phyloP scores from a whole-genome alignment of 2,888 invertebrate species.

The Tinea semifulvella region DNA sequence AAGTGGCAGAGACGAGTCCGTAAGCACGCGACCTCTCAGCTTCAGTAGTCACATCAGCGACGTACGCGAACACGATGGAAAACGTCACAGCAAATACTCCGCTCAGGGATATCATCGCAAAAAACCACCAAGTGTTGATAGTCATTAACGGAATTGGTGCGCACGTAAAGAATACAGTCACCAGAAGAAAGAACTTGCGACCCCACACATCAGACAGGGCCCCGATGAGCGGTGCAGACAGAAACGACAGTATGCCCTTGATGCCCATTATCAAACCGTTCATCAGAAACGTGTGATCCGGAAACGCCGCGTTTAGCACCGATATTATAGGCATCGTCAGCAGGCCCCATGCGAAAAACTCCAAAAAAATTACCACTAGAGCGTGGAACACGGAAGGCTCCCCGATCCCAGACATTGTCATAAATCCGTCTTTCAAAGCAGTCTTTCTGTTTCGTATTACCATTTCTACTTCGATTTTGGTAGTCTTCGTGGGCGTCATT shows the following conservation, averaged over 20 bases:
- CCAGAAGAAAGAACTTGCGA: slow-evolving; percentile 94
- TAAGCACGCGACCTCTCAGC: slow-evolving; percentile 95
- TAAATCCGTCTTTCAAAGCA: slow-evolving; percentile 88
- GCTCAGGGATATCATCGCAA: slow-evolving; percentile 98
- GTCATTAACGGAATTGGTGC: slow-evolving; percentile 99
- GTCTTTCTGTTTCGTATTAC: slow-evolving; percentile 87
- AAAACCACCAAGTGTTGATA: slow-evolving; percentile 99
- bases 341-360: slow-evolving; percentile 99
- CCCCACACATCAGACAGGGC: slow-evolving; percentile 99
- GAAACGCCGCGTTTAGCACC: slow-evolving; percentile 96
- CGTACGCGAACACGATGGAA: slow-evolving; percentile 99
- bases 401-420: slow-evolving; percentile 89
- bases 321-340: slow-evolving; percentile 97
- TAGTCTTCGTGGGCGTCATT: slow-evolving; percentile 80
- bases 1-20: slow-evolving; percentile 97
- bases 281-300: slow-evolving; percentile 98
- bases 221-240: slow-evolving; percentile 96
- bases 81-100: slow-evolving; percentile 99
- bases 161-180: slow-evolving; percentile 99
- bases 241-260: slow-evolving; percentile 96
- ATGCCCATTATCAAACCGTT: slow-evolving; percentile 99
- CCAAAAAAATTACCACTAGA: slow-evolving; percentile 97
- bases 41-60: slow-evolving; percentile 98
- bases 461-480: slow-evolving; percentile 87
- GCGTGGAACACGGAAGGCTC: slow-evolving; percentile 98